Evolutionary conservation across 2,888 invertebrate species (phyloP), one percentile per base, ranked within the genome.

Genomic region (Geotrupes spiniger): DNA sequence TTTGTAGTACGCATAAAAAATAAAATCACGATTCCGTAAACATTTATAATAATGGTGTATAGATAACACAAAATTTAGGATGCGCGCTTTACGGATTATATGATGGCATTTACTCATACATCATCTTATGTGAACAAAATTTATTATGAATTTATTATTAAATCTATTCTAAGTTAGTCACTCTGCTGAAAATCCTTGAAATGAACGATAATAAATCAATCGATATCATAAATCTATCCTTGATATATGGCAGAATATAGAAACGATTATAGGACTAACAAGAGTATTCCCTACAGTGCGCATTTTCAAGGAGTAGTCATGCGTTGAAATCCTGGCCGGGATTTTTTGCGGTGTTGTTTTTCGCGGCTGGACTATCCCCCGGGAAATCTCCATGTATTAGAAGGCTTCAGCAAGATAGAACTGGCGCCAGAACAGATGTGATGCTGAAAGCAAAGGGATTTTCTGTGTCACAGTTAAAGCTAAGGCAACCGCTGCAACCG

Each of bases 301-400:
- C 11, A 25, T 48, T 43, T 48, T 27, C 8, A 14, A 26, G 27
- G 16, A 52, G 60, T 57, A 60, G 58, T 61, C 59, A 56, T 58
- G 58, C 58, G 56, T 52, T 57, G 58, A 61, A 57, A 61, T 59
- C 53, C 54, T 49, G 52, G 45, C 52, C 46, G 57, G 57, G 62
- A 62, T 63, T 63, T 63, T 60, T 58, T 57, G 53, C 49, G 43
- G 55, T 59, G 61, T 62, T 63, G 60, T 60, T 65, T 62, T 63
- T 62, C 57, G 54, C 59, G 61, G 55, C 56, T 58, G 59, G 57
- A 53, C 58, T 57, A 52, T 63, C 66, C 59, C 64, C 37, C 44
- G 65, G 65, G 66, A 66, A 66, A 66, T 66, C 63, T 65, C 59
- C 57, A 52, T 60, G 66, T 60, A 65, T 66, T 66, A 66, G 63